Conservation (phyloP, 2,113 vertebrate genomes). For the Petaurus breviceps region DNA sequence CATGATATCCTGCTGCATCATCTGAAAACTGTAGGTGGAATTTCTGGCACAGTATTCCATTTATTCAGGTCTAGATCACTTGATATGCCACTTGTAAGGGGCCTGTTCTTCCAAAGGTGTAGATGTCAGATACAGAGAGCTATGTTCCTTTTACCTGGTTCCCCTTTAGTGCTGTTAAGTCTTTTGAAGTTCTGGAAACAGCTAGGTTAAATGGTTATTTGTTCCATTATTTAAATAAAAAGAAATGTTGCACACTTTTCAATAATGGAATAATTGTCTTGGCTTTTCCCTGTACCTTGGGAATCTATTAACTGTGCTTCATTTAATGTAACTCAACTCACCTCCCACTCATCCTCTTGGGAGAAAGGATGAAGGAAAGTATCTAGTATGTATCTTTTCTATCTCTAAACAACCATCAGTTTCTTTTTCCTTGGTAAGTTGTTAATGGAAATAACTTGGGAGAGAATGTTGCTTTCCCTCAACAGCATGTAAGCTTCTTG, state of each 20-base stretch:
- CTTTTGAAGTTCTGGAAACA: neutral
- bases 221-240: accelerated
- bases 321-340: neutral
- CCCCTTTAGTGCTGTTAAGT: neutral
- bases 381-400: neutral
- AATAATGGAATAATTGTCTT: neutral
- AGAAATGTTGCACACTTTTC: accelerated
- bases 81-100: neutral
- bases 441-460: neutral
- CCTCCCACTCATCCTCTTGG: accelerated
- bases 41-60: conserved; percentile 18
- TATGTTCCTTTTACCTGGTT: neutral
- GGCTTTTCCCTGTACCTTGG: neutral
- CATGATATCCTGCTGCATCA: neutral
- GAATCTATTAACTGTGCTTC: neutral
- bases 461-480: neutral
- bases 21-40: conserved; percentile 24
- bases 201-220: accelerated
- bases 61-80: conserved; percentile 6
- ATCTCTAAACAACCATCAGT: neutral
- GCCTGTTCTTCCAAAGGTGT: neutral
- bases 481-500: neutral
- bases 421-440: neutral
- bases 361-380: neutral
- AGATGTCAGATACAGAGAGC: accelerated